phyloP scores from a whole-genome alignment of 2,888 invertebrate species.

The Ornithoptera alexandrae region DNA sequence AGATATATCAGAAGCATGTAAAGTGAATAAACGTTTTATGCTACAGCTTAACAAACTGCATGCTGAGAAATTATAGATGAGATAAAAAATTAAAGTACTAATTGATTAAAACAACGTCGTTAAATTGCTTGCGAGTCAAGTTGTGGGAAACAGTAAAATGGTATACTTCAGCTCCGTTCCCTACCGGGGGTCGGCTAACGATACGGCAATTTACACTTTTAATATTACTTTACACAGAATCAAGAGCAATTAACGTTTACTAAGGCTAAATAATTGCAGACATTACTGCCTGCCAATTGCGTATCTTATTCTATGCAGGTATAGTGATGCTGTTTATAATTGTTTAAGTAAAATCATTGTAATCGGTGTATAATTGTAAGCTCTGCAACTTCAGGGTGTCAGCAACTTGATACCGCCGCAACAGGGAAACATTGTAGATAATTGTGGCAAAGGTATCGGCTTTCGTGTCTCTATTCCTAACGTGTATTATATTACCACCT shows the following conservation, averaged over 20 bases:
- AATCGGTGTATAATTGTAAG: not conserved
- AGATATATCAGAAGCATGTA: no score
- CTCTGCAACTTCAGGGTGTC: conserved; percentile 8
- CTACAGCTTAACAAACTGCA: no score
- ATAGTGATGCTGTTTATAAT: not conserved
- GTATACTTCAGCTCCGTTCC: not conserved
- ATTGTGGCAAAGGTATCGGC: conserved; percentile 10
- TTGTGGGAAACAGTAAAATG: not conserved
- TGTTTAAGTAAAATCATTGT: not conserved
- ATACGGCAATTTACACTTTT: conserved; percentile 1
- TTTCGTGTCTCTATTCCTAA: conserved; percentile 10
- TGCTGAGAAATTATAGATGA: no score
- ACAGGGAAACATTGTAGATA: conserved; percentile 6
- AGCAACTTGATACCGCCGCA: conserved; percentile 7
- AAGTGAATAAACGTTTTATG: no score
- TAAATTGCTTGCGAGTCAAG: not conserved
- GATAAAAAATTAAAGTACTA: no score
- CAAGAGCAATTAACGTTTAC: not conserved
- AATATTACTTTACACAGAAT: not conserved
- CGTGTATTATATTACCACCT: no score
- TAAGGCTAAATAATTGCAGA: not conserved
- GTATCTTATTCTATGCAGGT: not conserved
- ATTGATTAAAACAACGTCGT: not conserved
- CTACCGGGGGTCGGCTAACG: not conserved
- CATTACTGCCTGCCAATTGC: not conserved